Percentiles rank a stretch among this genome's conserved stretches.
phyloP scores from a whole-genome alignment of 2,888 invertebrate genomes.

The Drosophila mercatorum region DNA sequence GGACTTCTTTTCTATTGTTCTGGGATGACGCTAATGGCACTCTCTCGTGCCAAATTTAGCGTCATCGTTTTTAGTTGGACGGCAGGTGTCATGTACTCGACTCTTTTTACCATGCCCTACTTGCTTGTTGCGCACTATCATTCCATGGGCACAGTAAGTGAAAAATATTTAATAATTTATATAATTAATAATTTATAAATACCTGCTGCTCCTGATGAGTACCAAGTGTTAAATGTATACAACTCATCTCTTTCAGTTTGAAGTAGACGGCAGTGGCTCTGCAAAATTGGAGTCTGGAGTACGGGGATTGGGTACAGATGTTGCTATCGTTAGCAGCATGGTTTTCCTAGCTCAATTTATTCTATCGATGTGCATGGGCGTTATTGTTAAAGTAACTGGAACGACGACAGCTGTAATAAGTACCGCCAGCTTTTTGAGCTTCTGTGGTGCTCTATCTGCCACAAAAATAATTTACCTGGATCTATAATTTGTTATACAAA shows the following conservation, averaged over 20 bases:
- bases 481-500: constrained; percentile 86
- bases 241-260: constrained; percentile 85
- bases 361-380: constrained; percentile 94
- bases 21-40: constrained; percentile 95
- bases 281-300: constrained; percentile 87
- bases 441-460: constrained; percentile 93
- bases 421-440: constrained; percentile 93
- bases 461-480: constrained; percentile 95
- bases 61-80: constrained; percentile 96
- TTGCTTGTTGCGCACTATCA: constrained; percentile 97
- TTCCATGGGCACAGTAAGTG: constrained; percentile 92
- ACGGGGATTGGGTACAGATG: constrained; percentile 97
- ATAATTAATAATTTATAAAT: too few relatives aligned
- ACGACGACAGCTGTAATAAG: constrained; percentile 95
- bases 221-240: too few relatives aligned
- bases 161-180: background rate
- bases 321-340: constrained; percentile 97
- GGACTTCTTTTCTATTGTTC: constrained; percentile 94
- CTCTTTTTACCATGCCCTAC: constrained; percentile 98
- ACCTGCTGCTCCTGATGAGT: too few relatives aligned
- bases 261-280: constrained; percentile 86
- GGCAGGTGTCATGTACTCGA: constrained; percentile 98
- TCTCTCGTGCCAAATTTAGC: constrained; percentile 90
- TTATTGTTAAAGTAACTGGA: constrained; percentile 91
- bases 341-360: constrained; percentile 97